phyloP scores from a whole-genome alignment of 1,140 invertebrate species.

The Gonatopus flavifemur region DNA sequence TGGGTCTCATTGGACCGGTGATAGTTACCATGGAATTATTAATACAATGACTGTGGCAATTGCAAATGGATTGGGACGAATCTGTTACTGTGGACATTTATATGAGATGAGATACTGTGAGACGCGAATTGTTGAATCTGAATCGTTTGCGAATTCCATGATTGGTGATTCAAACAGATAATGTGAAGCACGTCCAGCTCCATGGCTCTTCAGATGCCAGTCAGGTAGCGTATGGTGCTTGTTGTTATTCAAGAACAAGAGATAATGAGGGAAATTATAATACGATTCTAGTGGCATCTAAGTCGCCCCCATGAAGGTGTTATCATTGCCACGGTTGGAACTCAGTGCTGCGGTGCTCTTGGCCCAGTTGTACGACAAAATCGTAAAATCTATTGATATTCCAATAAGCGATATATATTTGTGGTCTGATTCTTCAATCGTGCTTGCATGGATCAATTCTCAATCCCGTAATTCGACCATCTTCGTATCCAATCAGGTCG shows the following conservation, averaged over 20 bases:
- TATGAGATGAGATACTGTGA: neutral
- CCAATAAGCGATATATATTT: neutral
- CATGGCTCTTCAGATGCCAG: neutral
- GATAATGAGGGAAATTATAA: neutral
- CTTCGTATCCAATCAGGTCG: neutral
- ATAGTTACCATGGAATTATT: neutral
- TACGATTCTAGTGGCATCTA: neutral
- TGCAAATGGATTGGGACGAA: neutral
- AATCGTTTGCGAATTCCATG: neutral
- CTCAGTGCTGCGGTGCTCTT: neutral
- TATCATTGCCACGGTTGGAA: neutral
- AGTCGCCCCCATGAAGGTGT: neutral
- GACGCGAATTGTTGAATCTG: neutral
- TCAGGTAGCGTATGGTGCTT: neutral
- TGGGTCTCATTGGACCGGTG: neutral
- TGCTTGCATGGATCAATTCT: neutral
- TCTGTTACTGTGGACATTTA: neutral
- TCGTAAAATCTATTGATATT: neutral
- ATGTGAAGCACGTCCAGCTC: neutral
- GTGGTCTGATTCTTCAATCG: too few relatives aligned
- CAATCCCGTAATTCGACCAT: neutral
- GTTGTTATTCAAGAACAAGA: neutral
- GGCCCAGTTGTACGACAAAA: neutral
- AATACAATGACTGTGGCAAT: neutral
- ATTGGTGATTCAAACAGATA: neutral